Evolutionary conservation across 1,140 invertebrate species (phyloP).

Genomic region (Matsumurasca onukii): DNA sequence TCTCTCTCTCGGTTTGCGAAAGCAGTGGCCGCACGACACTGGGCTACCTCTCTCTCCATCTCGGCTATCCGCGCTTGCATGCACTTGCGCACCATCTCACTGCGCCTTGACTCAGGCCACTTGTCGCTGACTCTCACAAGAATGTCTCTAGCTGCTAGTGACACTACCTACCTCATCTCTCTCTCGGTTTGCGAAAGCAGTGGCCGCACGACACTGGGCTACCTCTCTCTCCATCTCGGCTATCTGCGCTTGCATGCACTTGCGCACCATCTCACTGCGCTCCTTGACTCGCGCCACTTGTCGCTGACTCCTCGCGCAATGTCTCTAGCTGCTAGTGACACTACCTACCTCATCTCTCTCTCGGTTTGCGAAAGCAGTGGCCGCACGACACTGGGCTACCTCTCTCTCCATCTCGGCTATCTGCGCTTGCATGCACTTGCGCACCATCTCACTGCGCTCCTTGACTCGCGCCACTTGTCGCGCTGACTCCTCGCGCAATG

Average conservation of each 20-base stretch:
- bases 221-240: conserved; percentile 64
- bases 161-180: conserved; percentile 62
- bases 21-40: conserved; percentile 59
- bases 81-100: conserved; percentile 57
- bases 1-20: conserved; percentile 65
- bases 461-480: conserved; percentile 66
- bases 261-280: conserved; percentile 59
- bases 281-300: conserved; percentile 63
- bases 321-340: conserved; percentile 66
- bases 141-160: too few relatives aligned
- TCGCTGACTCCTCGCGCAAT: too few relatives aligned
- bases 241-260: conserved; percentile 61
- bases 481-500: conserved; percentile 67
- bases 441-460: conserved; percentile 62
- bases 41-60: conserved; percentile 62
- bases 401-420: conserved; percentile 65
- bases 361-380: conserved; percentile 60
- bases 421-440: conserved; percentile 59
- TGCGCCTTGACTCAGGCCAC: conserved; percentile 62
- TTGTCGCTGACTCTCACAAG: too few relatives aligned
- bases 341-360: conserved; percentile 64
- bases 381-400: conserved; percentile 60
- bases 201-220: conserved; percentile 59
- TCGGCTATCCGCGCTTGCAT: conserved; percentile 64
- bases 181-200: conserved; percentile 62